Base-by-base conservation (phyloP, 2,113 vertebrate species). In the Perognathus longimembris region DNA sequence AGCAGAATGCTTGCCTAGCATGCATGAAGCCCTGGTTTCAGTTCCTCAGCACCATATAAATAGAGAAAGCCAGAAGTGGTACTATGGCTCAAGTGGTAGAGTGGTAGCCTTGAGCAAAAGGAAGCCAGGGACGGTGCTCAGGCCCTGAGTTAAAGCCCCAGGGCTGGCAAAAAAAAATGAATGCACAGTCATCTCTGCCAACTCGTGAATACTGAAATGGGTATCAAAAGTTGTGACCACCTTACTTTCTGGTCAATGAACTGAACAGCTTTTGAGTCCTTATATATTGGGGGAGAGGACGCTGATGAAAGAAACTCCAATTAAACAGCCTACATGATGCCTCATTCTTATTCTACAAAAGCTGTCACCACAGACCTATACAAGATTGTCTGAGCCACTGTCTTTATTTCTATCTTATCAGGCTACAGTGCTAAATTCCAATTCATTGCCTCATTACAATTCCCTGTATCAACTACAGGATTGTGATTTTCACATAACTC, bases 111-210 rank as follows among this genome's bases (percentile, higher is more conserved):
- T n/a, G n/a, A n/a, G n/a, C n/a, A n/a, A n/a, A n/a, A n/a, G n/a
- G n/a, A n/a, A n/a, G n/a, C n/a, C n/a, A n/a, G n/a, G n/a, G n/a
- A n/a, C n/a, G n/a, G n/a, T n/a, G n/a, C n/a, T n/a, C n/a, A n/a
- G n/a, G n/a, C n/a, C n/a, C n/a, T n/a, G n/a, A n/a, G n/a, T n/a
- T n/a, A n/a, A n/a, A n/a, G n/a, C n/a, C n/a, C n/a, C n/a, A n/a
- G n/a, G n/a, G n/a, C n/a, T n/a, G n/a, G n/a, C n/a, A n/a, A n/a
- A n/a, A 86, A 54, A 54, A 54, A 92, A 77, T 67, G 17, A 40
- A 84, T 87, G 87, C 36, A 42, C 26, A 89, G 75, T 95, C 28
- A 91, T 81, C 42, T 93, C 78, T 94, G 69, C 61, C 92, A 94
- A 93, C 64, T 94, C 30, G 61, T 61, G 81, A 87, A 85, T 32